Conservation (phyloP, 2,888 invertebrate species). For the Apotomis betuletana region DNA sequence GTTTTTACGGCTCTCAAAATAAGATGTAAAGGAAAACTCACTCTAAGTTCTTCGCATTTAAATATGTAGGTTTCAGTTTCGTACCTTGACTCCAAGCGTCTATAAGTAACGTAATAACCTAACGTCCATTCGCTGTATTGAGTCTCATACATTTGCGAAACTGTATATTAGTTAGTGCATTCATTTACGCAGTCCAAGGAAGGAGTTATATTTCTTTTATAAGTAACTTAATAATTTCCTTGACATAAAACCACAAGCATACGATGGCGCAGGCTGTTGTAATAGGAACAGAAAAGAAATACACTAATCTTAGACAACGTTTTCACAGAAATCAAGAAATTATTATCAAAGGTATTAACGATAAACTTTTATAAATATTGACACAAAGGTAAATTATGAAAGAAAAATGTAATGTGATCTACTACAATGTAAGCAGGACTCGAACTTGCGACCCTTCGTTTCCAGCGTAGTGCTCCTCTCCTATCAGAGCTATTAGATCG, state of each 20-base stretch:
- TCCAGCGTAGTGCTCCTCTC: no score
- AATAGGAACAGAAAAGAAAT: background rate
- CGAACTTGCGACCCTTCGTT: no score
- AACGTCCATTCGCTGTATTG: constrained; percentile 50
- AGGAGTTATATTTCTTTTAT: constrained; percentile 10
- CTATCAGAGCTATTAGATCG: no score
- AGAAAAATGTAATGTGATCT: no score
- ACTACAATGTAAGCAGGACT: no score
- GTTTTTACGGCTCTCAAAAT: constrained; percentile 52
- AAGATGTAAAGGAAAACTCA: constrained; percentile 48
- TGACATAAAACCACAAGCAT: background rate
- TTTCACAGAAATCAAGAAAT: background rate
- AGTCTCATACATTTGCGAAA: constrained; percentile 38
- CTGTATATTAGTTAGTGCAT: constrained; percentile 8
- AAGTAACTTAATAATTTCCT: background rate
- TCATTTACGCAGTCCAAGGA: background rate
- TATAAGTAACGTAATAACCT: constrained; percentile 54
- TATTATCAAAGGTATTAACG: background rate
- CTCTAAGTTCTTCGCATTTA: constrained; percentile 50
- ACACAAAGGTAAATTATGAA: no score
- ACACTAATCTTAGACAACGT: background rate
- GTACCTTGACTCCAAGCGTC: constrained; percentile 52
- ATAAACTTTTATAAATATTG: no score
- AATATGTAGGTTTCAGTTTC: constrained; percentile 42
- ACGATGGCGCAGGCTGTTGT: background rate